Conservation (phyloP, 2,797 vertebrate species). For the Sebastes wilsoni region DNA sequence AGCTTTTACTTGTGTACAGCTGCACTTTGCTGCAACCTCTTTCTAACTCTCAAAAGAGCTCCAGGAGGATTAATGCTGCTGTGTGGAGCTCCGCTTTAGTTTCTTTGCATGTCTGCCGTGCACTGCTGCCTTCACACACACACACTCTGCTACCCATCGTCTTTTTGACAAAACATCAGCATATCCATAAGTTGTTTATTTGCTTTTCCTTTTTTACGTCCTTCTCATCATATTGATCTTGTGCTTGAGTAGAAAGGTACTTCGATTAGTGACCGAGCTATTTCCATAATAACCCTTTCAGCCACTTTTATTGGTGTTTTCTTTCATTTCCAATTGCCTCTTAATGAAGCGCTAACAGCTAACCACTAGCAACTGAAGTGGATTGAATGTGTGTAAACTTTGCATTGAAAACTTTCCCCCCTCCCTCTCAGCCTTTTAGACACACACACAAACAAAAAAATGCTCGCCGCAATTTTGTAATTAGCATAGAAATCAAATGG, state of each 20-base stretch:
- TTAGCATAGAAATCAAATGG: constrained; percentile 79
- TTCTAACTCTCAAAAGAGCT: constrained; percentile 1
- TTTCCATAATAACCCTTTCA: constrained; percentile 44
- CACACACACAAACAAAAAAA: constrained; percentile 34
- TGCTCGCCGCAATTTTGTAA: constrained; percentile 47
- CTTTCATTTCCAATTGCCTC: constrained; percentile 32
- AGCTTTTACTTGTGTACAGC: not conserved
- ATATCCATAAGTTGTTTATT: not conserved
- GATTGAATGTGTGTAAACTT: constrained; percentile 11
- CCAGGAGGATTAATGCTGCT: not conserved
- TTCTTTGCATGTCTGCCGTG: not conserved
- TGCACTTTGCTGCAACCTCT: not conserved
- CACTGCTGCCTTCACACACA: constrained; percentile 4
- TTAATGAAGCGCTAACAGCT: constrained; percentile 45
- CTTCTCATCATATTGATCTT: constrained; percentile 30
- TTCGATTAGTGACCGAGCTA: constrained; percentile 20
- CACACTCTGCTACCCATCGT: not conserved
- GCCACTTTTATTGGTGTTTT: constrained; percentile 28
- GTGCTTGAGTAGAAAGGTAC: not conserved
- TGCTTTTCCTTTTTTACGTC: not conserved
- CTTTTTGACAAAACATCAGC: not conserved
- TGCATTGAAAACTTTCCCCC: constrained; percentile 26
- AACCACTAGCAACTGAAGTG: constrained; percentile 14
- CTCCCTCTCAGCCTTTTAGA: constrained; percentile 22
- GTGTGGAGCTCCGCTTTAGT: not conserved